Conservation (phyloP, 1,140 invertebrate species). For the Psilanteris sp. region DNA sequence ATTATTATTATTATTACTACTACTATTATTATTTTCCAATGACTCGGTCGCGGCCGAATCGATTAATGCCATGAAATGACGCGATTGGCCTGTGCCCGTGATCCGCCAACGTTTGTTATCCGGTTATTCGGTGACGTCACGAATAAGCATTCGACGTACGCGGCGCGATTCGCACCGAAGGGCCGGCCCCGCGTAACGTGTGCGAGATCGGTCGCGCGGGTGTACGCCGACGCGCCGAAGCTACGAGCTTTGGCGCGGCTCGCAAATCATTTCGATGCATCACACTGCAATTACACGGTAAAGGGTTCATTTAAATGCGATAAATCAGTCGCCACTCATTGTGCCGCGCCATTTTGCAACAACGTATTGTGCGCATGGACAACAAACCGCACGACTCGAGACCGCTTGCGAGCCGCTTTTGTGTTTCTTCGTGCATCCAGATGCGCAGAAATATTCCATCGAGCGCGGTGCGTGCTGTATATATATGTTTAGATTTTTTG, state of each 20-base stretch:
- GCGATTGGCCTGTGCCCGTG: conserved; percentile 10
- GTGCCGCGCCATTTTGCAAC: conserved; percentile 70
- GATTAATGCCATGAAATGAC: conserved; percentile 37
- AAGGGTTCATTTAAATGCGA: conserved; percentile 79
- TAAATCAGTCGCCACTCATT: conserved; percentile 78
- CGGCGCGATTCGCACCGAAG: conserved; percentile 44
- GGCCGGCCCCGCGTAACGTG: conserved; percentile 36
- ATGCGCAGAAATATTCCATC: too few species aligned
- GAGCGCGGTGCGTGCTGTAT: too few species aligned
- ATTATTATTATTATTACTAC: too few species aligned
- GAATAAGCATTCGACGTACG: conserved; percentile 19
- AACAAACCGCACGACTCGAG: conserved; percentile 53
- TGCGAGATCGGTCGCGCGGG: conserved; percentile 52
- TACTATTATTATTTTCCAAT: conserved; percentile 8
- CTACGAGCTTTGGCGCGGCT: conserved; percentile 67
- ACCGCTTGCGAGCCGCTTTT: conserved; percentile 34
- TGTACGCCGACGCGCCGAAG: conserved; percentile 65
- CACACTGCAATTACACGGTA: conserved; percentile 79
- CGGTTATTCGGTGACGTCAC: conserved; percentile 29
- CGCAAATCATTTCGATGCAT: conserved; percentile 79
- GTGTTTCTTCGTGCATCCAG: too few species aligned
- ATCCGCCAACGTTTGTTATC: conserved; percentile 23
- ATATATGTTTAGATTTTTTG: too few species aligned
- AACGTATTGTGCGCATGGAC: conserved; percentile 50
- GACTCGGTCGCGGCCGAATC: conserved; percentile 21